These are phyloP conservation scores for Brenthis hecate DNA, from an alignment of 2,888 invertebrate genomes.

Conservation along the genomic window DNA sequence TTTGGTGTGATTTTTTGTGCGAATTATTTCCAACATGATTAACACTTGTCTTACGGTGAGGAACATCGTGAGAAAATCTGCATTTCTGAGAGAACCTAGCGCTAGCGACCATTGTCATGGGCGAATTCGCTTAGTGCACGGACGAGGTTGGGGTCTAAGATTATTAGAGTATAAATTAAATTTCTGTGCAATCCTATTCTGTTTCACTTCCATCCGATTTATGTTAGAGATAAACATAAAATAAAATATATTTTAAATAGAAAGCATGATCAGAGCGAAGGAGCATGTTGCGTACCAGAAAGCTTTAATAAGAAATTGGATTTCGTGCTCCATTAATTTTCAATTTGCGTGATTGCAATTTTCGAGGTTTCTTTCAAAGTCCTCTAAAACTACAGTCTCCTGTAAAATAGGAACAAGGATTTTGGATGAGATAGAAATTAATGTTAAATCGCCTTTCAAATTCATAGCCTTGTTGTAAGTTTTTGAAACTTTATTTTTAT, in stretches of 20 bases:
- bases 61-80: no score
- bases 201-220: background rate
- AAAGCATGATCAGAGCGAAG: constrained; percentile 42
- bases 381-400: constrained; percentile 59
- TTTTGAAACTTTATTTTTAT: background rate
- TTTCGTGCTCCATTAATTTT: constrained; percentile 81
- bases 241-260: constrained; percentile 18
- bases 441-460: constrained; percentile 50
- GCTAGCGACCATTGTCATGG: no score
- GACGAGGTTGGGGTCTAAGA: background rate
- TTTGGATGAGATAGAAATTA: constrained; percentile 67
- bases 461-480: background rate
- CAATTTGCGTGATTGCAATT: constrained; percentile 81
- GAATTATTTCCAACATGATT: no score
- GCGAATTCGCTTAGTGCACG: no score
- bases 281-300: constrained; percentile 55
- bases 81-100: no score
- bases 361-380: constrained; percentile 75
- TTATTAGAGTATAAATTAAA: background rate
- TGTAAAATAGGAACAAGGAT: constrained; percentile 74
- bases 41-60: no score
- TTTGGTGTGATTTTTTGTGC: no score
- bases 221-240: constrained; percentile 8
- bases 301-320: constrained; percentile 80
- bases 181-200: background rate